A percentile compares a stretch with the other conserved stretches of the same genome.
phyloP scores from a whole-genome alignment of 1,140 invertebrate genomes.

The Paramacrobiotus metropolitanus region DNA sequence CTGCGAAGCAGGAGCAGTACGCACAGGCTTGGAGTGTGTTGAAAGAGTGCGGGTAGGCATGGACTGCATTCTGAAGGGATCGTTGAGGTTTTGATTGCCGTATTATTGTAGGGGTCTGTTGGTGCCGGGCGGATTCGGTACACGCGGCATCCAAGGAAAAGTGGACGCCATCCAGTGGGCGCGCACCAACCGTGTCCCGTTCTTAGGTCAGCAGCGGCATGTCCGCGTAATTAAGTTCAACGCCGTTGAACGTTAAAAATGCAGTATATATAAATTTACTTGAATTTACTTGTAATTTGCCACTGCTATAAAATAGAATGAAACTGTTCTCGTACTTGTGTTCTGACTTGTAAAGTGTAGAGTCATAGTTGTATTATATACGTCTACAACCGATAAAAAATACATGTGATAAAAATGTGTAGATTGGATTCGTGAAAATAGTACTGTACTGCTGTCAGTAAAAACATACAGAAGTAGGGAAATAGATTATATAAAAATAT shows the following conservation, averaged over 20 bases:
- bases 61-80: not conserved
- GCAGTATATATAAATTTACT: too few relatives aligned
- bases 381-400: too few relatives aligned
- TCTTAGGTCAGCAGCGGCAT: conserved; percentile 48
- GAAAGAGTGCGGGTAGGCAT: conserved; percentile 51
- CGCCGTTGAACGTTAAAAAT: too few relatives aligned
- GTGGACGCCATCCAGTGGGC: conserved; percentile 82
- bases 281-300: too few relatives aligned
- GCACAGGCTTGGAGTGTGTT: conserved; percentile 80
- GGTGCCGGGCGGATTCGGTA: conserved; percentile 90
- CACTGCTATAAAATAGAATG: too few relatives aligned
- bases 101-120: conserved; percentile 51
- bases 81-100: conserved; percentile 9
- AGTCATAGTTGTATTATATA: too few relatives aligned
- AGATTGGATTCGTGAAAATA: too few relatives aligned
- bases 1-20: conserved; percentile 60
- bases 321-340: not conserved
- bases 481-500: too few relatives aligned
- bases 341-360: not conserved
- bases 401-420: too few relatives aligned
- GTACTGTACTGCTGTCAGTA: too few relatives aligned
- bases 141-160: conserved; percentile 83
- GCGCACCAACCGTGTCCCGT: conserved; percentile 61
- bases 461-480: too few relatives aligned
- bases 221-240: too few relatives aligned